phyloP scores from a whole-genome alignment of 2,888 invertebrate genomes.

The Drosophila parthenogenetica region DNA sequence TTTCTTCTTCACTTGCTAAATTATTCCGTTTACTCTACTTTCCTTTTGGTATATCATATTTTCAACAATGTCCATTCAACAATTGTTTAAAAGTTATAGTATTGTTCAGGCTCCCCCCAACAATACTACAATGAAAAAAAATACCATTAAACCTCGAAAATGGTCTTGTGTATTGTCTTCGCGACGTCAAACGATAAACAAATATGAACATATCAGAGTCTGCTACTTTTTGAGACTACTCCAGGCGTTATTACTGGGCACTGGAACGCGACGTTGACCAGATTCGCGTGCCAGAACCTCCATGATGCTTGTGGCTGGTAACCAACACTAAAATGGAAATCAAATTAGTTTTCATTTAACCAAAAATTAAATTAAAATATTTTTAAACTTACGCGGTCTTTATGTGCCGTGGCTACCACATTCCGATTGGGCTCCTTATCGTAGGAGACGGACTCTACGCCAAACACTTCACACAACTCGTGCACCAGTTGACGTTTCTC shows the following conservation, averaged over 20 bases:
- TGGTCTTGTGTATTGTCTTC: slow-evolving; percentile 39
- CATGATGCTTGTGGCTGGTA: slow-evolving; percentile 94
- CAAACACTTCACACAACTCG: slow-evolving; percentile 97
- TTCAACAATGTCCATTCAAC: slow-evolving; percentile 18
- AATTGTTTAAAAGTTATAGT: slow-evolving; percentile 26
- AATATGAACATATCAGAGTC: slow-evolving; percentile 12
- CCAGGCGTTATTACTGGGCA: slow-evolving; percentile 88
- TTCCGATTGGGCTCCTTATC: slow-evolving; percentile 98
- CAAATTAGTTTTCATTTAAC: background rate
- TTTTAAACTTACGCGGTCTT: slow-evolving; percentile 88
- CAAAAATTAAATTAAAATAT: background rate
- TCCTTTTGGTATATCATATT: slow-evolving; percentile 43
- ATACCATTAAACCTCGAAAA: slow-evolving; percentile 24
- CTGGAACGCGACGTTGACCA: slow-evolving; percentile 92
- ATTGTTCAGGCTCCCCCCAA: slow-evolving; percentile 20
- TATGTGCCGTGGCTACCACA: slow-evolving; percentile 95
- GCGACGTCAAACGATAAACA: slow-evolving; percentile 31
- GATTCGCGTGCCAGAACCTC: slow-evolving; percentile 92
- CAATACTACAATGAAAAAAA: slow-evolving; percentile 11
- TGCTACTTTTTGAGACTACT: slow-evolving; percentile 82
- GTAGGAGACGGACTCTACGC: slow-evolving; percentile 96
- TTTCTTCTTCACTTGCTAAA: slow-evolving; percentile 7
- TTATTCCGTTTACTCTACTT: slow-evolving; percentile 17
- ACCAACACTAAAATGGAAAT: slow-evolving; percentile 89
- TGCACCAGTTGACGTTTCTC: slow-evolving; percentile 96